A percentile compares a stretch with the other conserved stretches of the same genome.
phyloP scores from a whole-genome alignment of 1,140 invertebrate genomes.

The Metaphire vulgaris region DNA sequence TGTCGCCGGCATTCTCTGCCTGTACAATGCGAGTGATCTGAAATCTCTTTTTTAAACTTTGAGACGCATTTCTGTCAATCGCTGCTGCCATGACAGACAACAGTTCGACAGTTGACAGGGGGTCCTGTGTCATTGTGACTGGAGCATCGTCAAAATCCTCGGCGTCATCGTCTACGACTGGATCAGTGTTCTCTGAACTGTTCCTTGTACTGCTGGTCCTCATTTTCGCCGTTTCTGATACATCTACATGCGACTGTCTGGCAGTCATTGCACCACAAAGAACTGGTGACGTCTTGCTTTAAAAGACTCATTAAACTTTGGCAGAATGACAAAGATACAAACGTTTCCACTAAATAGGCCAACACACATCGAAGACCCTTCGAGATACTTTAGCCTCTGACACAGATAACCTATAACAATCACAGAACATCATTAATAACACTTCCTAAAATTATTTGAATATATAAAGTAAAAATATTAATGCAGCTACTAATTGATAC shows the following conservation, averaged over 20 bases:
- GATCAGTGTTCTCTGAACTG: not conserved
- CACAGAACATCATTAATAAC: too few species aligned
- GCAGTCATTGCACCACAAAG: not conserved
- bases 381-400: too few species aligned
- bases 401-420: too few species aligned
- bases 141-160: not conserved
- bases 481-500: too few species aligned
- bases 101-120: not conserved
- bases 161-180: not conserved
- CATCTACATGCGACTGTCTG: not conserved
- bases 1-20: not conserved
- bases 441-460: too few species aligned
- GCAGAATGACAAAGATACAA: too few species aligned
- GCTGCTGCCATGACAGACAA: not conserved
- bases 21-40: not conserved
- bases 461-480: too few species aligned
- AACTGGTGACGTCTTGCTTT: not conserved
- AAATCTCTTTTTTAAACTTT: not conserved
- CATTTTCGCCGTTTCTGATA: not conserved
- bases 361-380: too few species aligned
- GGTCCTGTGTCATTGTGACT: not conserved
- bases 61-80: not conserved
- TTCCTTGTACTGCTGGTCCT: not conserved
- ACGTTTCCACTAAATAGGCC: too few species aligned
- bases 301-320: conserved; percentile 1